A percentile compares a stretch with the other conserved stretches of the same genome.
Conservation (phyloP, 2,888 invertebrate genomes). For the Sphecodes monilicornis region DNA sequence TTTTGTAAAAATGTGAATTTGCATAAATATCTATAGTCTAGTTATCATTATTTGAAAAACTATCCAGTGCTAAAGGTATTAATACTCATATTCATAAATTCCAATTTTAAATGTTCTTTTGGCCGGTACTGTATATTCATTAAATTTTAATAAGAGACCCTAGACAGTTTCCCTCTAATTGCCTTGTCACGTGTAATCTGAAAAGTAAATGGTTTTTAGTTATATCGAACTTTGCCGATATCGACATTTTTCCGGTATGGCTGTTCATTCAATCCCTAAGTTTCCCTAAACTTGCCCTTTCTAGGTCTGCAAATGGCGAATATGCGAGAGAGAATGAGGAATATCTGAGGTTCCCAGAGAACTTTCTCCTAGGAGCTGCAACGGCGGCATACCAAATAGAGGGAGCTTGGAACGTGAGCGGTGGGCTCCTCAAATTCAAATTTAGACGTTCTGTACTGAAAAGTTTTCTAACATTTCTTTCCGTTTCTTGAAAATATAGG, state of each 20-base stretch:
- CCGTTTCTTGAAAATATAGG: constrained; percentile 83
- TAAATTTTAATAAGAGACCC: neutral
- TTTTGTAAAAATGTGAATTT: no score
- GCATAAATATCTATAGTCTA: no score
- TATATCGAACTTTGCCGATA: neutral
- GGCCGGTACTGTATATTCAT: neutral
- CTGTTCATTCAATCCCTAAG: constrained; percentile 9
- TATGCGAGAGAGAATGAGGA: constrained; percentile 22
- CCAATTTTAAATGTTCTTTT: neutral
- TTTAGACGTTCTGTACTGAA: neutral
- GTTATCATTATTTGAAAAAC: no score
- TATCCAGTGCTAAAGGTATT: neutral
- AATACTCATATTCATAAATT: neutral
- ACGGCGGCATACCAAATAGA: constrained; percentile 88
- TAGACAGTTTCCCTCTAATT: neutral
- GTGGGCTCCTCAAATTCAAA: constrained; percentile 82
- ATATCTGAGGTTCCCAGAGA: constrained; percentile 65
- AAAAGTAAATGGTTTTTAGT: neutral
- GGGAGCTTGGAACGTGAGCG: constrained; percentile 87
- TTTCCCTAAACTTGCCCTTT: constrained; percentile 34
- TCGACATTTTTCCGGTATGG: no score
- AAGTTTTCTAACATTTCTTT: constrained; percentile 28
- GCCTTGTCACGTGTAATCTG: neutral
- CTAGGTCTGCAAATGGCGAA: constrained; percentile 41
- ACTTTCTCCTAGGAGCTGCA: constrained; percentile 74